Conservation (phyloP, 2,888 invertebrate species). For the Scotopteryx bipunctaria region DNA sequence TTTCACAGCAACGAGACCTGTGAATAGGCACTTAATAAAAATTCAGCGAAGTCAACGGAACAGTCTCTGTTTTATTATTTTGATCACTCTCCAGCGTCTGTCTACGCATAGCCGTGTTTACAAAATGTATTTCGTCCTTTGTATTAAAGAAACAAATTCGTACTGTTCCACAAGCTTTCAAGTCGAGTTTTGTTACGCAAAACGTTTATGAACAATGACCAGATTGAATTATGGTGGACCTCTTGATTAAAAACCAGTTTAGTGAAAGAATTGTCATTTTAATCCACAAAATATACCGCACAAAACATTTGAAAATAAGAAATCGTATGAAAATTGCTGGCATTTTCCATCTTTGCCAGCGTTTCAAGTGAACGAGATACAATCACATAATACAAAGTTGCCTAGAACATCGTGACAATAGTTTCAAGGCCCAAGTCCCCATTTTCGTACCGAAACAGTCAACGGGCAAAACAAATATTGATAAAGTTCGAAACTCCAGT, state of each 20-base stretch:
- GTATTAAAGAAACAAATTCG: no score
- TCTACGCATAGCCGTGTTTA: constrained; percentile 11
- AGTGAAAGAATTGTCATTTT: no score
- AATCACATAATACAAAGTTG: neutral
- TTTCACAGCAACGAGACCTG: constrained; percentile 38
- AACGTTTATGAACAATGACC: no score
- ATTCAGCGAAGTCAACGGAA: constrained; percentile 47
- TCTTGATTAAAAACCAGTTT: no score
- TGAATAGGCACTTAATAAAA: constrained; percentile 62
- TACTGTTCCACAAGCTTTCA: no score
- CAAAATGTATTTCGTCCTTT: neutral
- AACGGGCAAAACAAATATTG: constrained; percentile 28
- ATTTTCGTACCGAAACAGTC: constrained; percentile 2
- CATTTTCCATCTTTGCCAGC: no score
- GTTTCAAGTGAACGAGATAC: neutral
- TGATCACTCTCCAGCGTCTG: constrained; percentile 38
- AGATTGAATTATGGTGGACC: no score
- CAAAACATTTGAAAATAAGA: no score
- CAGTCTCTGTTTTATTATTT: constrained; percentile 36
- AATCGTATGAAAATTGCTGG: constrained; percentile 25
- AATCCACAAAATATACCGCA: no score
- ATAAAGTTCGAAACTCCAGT: constrained; percentile 29
- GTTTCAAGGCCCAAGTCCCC: neutral
- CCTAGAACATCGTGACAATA: neutral
- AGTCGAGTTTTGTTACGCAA: no score